Base-by-base conservation (phyloP, 2,888 invertebrate genomes). In the Lepidocyrtinus sp. region DNA sequence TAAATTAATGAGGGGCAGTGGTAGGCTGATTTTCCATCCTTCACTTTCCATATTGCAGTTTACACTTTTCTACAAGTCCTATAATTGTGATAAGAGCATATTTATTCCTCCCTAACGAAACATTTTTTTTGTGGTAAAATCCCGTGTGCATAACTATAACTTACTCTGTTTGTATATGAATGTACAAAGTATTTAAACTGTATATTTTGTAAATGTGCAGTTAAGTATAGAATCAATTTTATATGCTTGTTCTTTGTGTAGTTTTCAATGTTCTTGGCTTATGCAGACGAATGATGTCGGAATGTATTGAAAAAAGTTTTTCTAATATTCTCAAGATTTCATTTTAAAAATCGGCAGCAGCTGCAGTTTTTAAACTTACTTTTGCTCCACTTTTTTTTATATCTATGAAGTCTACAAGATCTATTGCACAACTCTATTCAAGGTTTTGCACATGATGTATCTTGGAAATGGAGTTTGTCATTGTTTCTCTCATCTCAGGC, bases 1-100 rank as follows among this genome's bases (percentile, higher is more conserved):
- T n/a, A 50, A 50, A 50, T 50, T 50, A 50, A 12, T 50, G 17
- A 50, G 50, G 80, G 80, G 80, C 80, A 80, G 80, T 80, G 80
- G 80, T 80, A 80, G 74, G 80, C 80, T 80, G 80, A 74, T 75
- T 50, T 12, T 7, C 17, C 15, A 50, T 7, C 50, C 12, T 50
- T 36, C 36, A 36, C 12, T 36, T 36, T 36, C 17, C 50, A 50
- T 50, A 50, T 50, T 50, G 50, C 50, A 17, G 2, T 7, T 50
- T 36, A 7, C 5, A 50, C n/a, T 50, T 50, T 50, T 12, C 50
- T 50, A 50, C 50, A 12, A 36, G 36, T 36, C 36, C 36, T 12
- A 2, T 50, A 50, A 50, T 50, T 12, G 50, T 50, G 50, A 50
- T 50, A 50, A 50, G 50, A 50, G 5, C 50, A 36, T 36, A n/a